phyloP scores from a whole-genome alignment of 1,140 invertebrate species.

The Wasmannia auropunctata region DNA sequence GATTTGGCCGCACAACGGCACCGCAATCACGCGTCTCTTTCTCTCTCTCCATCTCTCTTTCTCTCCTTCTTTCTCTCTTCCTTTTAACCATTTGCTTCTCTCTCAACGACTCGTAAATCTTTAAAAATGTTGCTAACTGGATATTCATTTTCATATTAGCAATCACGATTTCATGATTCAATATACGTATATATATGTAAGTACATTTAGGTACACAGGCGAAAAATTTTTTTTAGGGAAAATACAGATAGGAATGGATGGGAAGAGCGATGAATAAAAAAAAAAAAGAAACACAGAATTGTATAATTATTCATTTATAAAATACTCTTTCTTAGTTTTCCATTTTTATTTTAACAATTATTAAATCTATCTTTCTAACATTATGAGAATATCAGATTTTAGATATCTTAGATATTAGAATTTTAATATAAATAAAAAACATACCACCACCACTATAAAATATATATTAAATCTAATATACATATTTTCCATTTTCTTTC shows the following conservation, averaged over 20 bases:
- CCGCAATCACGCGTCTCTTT: conserved; percentile 38
- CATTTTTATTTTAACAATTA: neutral
- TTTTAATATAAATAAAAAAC: no score
- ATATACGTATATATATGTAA: neutral
- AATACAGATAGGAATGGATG: neutral
- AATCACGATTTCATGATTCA: neutral
- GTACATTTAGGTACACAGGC: neutral
- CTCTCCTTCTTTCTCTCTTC: neutral
- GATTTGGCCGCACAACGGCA: conserved; percentile 75
- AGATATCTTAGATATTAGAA: no score
- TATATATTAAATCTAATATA: neutral
- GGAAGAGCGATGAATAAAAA: neutral
- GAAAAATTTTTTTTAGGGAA: neutral
- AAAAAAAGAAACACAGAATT: neutral
- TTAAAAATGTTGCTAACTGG: conserved; percentile 13
- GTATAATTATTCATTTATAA: neutral
- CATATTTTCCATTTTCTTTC: neutral
- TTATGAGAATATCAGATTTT: neutral
- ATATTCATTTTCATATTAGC: conserved; percentile 40
- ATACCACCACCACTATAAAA: no score
- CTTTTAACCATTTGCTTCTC: neutral
- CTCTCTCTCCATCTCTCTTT: neutral
- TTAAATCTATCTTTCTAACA: neutral
- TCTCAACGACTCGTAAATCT: conserved; percentile 7
- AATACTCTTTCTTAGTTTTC: conserved; percentile 3